Percentiles rank a stretch among this genome's conserved stretches.
Evolutionary conservation across 2,113 vertebrate genomes (phyloP).

Genomic region (Riparia riparia): DNA sequence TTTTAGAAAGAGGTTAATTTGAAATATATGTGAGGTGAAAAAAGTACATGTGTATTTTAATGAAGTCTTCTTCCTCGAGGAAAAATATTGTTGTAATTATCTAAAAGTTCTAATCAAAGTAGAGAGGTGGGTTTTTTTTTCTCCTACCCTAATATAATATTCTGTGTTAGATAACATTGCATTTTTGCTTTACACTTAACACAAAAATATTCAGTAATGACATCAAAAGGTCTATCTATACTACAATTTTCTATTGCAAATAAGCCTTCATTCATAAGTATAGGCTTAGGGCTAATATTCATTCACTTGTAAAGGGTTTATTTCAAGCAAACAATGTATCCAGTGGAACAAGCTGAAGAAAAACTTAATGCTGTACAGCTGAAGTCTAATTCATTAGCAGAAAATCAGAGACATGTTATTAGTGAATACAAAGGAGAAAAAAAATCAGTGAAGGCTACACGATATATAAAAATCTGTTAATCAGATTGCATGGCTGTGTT

Average conservation of each 20-base stretch:
- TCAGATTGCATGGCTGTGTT: neutral
- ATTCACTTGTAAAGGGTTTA: slow-evolving; percentile 1
- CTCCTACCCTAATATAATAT: neutral
- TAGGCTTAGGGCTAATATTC: neutral
- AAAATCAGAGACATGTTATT: neutral
- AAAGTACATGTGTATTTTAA: neutral
- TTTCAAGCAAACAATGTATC: slow-evolving; percentile 1
- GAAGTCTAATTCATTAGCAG: neutral
- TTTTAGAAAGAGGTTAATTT: neutral
- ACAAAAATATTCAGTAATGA: neutral
- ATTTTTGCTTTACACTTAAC: neutral
- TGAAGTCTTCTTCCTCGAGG: slow-evolving; percentile 6
- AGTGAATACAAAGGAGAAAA: neutral
- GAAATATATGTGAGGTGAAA: neutral
- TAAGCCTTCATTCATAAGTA: neutral
- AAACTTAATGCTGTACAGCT: neutral
- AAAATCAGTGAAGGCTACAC: neutral
- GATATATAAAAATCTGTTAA: neutral
- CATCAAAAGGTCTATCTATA: neutral
- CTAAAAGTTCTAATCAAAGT: neutral
- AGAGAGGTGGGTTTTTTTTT: neutral
- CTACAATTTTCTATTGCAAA: neutral
- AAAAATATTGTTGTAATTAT: neutral
- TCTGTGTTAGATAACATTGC: neutral
- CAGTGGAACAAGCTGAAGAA: neutral